These are phyloP conservation scores for Latheticus oryzae DNA, from an alignment of 2,888 invertebrate species.

Conservation along the genomic window DNA sequence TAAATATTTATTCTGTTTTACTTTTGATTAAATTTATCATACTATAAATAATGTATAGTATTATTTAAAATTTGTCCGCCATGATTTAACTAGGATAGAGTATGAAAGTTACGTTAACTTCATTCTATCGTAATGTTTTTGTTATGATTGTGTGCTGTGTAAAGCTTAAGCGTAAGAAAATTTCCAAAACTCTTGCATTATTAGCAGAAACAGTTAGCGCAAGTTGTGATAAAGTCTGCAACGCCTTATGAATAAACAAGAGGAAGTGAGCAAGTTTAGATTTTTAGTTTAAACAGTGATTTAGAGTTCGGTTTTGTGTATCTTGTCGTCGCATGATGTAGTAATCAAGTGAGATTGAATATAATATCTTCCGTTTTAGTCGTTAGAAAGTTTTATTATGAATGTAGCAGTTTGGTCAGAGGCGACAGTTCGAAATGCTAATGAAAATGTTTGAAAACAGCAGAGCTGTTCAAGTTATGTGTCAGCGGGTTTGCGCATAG, in stretches of 20 bases:
- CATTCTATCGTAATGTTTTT: too few species aligned
- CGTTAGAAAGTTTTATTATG: conserved; percentile 50
- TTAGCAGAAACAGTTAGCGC: conserved; percentile 14
- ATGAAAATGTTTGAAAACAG: conserved; percentile 52
- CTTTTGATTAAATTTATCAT: too few species aligned
- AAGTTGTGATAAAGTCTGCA: conserved; percentile 32
- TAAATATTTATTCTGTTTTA: too few species aligned
- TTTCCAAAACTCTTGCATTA: conserved; percentile 7
- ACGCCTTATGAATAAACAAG: conserved; percentile 39
- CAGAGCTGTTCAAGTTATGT: conserved; percentile 48
- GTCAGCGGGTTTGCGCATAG: conserved; percentile 49
- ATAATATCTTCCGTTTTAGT: conserved; percentile 44
- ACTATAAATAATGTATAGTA: too few species aligned
- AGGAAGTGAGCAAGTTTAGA: conserved; percentile 20
- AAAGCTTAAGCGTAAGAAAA: not conserved
- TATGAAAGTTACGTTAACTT: too few species aligned
- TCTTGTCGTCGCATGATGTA: conserved; percentile 8
- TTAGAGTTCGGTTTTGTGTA: conserved; percentile 12
- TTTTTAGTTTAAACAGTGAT: conserved; percentile 36
- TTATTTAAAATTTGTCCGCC: too few species aligned
- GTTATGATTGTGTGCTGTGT: too few species aligned
- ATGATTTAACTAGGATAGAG: too few species aligned
- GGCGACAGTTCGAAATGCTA: conserved; percentile 49
- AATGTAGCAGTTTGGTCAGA: conserved; percentile 46
- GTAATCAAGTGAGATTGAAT: conserved; percentile 44